Evolutionary conservation across 2,113 vertebrate species (phyloP).

Genomic region (Pteruthius melanotis): DNA sequence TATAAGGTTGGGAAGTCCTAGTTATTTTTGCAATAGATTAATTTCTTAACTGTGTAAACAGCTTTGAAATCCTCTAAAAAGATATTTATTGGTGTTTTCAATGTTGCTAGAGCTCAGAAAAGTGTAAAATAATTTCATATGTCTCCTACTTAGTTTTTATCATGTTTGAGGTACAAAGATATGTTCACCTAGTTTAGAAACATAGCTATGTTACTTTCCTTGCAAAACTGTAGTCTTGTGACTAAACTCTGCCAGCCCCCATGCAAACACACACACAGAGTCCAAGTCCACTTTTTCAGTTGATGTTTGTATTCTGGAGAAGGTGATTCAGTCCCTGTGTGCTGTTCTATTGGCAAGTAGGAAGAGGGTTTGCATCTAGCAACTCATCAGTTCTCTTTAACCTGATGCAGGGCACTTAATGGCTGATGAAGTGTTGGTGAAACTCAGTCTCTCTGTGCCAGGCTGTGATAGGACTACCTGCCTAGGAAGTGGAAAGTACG

Average conservation of each 20-base stretch:
- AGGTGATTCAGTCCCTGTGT: neutral
- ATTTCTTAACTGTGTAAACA: neutral
- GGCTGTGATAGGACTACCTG: neutral
- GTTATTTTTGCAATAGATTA: neutral
- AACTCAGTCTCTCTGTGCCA: neutral
- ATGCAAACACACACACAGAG: neutral
- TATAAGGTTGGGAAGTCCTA: neutral
- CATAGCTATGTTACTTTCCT: neutral
- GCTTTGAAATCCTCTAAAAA: neutral
- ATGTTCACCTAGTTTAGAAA: neutral
- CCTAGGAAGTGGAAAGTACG: neutral
- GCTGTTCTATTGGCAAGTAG: neutral
- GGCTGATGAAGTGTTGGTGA: neutral
- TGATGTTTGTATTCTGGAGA: neutral
- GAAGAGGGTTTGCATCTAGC: neutral
- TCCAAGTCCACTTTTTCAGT: neutral
- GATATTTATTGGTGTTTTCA: neutral
- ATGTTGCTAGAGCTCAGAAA: neutral
- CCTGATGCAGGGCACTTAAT: neutral
- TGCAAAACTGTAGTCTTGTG: neutral
- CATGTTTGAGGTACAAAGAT: neutral
- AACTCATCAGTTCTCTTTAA: neutral
- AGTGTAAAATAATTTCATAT: neutral
- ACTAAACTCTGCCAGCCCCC: fast-evolving
- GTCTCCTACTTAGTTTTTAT: neutral